These are phyloP conservation scores for Phenganax marumi DNA, from an alignment of 92 coral and sea anemone species.

Conservation along the genomic window DNA sequence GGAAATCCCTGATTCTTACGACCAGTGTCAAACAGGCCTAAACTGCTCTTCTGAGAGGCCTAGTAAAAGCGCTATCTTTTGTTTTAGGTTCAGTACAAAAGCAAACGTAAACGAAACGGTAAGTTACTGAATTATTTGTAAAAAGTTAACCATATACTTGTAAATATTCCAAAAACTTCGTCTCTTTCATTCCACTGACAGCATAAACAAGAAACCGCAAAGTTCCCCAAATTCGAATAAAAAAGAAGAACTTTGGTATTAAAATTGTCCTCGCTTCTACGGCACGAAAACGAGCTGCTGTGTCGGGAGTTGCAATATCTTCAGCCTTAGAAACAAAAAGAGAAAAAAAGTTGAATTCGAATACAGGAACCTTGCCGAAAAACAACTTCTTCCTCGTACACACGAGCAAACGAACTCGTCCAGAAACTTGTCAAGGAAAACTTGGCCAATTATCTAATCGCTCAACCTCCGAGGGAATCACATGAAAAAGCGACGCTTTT, in stretches of 20 bases:
- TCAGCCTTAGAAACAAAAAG: not conserved
- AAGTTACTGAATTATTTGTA: not conserved
- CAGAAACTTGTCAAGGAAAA: too few species aligned
- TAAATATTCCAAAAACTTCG: not conserved
- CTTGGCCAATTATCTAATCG: too few species aligned
- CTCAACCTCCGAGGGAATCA: not conserved
- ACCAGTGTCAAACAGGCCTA: too few species aligned
- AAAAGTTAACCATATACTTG: not conserved
- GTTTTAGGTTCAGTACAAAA: not conserved
- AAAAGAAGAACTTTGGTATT: constrained; percentile 5
- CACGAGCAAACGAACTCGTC: too few species aligned
- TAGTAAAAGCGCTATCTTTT: too few species aligned
- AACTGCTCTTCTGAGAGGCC: too few species aligned
- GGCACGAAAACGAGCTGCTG: constrained; percentile 24
- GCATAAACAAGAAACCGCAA: constrained; percentile 15
- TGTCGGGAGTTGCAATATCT: not conserved
- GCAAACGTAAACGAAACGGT: not conserved
- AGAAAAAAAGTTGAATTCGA: too few species aligned
- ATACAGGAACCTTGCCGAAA: too few species aligned
- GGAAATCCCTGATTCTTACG: too few species aligned
- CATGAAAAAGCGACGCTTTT: not conserved
- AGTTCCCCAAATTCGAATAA: constrained; percentile 35
- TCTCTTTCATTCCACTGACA: not conserved
- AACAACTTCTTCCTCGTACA: too few species aligned
- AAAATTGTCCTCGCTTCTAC: constrained; percentile 18